Conservation (phyloP, 2,113 vertebrate genomes). For the Grus americana region DNA sequence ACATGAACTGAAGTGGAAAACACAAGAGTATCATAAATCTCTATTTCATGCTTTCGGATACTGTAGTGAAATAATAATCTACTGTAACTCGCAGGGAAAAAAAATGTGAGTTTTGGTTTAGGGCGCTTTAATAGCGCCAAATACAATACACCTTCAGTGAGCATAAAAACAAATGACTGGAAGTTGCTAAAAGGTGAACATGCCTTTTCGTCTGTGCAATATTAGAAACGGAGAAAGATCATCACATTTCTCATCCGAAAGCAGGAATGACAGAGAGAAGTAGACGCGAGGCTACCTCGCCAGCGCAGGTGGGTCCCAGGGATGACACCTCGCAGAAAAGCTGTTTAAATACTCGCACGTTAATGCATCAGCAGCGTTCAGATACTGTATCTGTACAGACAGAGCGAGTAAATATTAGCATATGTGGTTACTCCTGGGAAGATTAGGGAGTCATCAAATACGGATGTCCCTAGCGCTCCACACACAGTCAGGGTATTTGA, state of each 20-base stretch:
- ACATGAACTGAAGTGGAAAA: conserved; percentile 53
- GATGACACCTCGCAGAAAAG: neutral
- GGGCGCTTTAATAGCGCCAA: conserved; percentile 28
- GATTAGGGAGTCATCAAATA: conserved; percentile 36
- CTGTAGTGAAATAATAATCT: conserved; percentile 58
- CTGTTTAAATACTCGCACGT: neutral
- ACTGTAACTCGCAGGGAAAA: conserved; percentile 26
- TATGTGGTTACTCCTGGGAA: neutral
- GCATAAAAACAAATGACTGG: conserved; percentile 64
- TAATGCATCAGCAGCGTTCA: neutral
- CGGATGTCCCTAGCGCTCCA: neutral
- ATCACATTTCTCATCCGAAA: conserved; percentile 19
- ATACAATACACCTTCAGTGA: conserved; percentile 41
- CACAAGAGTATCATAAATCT: conserved; percentile 68
- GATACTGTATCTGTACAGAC: neutral
- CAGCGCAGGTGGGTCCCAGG: neutral
- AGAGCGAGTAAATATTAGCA: conserved; percentile 41
- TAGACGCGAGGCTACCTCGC: neutral
- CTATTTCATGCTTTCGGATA: conserved; percentile 53
- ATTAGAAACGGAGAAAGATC: neutral
- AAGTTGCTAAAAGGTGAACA: conserved; percentile 61
- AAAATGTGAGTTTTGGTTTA: conserved; percentile 65
- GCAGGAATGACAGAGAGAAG: neutral
- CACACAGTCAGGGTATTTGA: neutral
- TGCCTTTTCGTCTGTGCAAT: conserved; percentile 10